phyloP scores from a whole-genome alignment of 1,140 invertebrate genomes.

The Sitophilus oryzae region DNA sequence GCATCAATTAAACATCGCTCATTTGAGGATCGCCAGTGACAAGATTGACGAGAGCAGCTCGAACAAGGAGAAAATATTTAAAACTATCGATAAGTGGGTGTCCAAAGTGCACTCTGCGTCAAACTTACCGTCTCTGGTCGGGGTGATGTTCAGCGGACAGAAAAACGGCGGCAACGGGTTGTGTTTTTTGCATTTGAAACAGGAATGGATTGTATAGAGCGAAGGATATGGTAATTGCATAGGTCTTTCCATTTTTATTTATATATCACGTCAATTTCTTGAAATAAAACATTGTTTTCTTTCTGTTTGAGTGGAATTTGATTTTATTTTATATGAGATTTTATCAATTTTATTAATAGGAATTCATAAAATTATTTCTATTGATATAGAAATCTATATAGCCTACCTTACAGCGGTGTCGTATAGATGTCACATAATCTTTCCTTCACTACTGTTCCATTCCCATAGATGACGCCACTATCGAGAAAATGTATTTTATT shows the following conservation, averaged over 20 bases:
- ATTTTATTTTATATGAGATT: neutral
- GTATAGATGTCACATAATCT: no score
- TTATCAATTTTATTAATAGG: no score
- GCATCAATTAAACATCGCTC: slow-evolving; percentile 43
- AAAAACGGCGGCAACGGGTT: slow-evolving; percentile 45
- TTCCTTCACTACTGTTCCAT: no score
- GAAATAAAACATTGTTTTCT: slow-evolving; percentile 5
- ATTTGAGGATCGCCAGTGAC: slow-evolving; percentile 58
- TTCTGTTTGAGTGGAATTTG: neutral
- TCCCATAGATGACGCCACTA: no score
- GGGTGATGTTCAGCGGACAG: slow-evolving; percentile 55
- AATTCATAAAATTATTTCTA: no score
- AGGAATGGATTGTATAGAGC: slow-evolving; percentile 15
- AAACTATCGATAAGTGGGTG: slow-evolving; percentile 56
- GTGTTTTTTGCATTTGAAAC: slow-evolving; percentile 50
- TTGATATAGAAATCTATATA: no score
- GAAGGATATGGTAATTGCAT: neutral
- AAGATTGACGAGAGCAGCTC: slow-evolving; percentile 46
- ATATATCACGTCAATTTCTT: neutral
- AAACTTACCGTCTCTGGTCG: slow-evolving; percentile 49
- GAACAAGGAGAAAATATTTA: slow-evolving; percentile 45
- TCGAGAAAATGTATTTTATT: no score
- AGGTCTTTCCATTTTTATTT: slow-evolving; percentile 1
- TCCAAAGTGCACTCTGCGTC: slow-evolving; percentile 54
- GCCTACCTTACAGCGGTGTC: no score